Evolutionary conservation across 2,797 vertebrate genomes (phyloP).

Genomic region (Prionace glauca): DNA sequence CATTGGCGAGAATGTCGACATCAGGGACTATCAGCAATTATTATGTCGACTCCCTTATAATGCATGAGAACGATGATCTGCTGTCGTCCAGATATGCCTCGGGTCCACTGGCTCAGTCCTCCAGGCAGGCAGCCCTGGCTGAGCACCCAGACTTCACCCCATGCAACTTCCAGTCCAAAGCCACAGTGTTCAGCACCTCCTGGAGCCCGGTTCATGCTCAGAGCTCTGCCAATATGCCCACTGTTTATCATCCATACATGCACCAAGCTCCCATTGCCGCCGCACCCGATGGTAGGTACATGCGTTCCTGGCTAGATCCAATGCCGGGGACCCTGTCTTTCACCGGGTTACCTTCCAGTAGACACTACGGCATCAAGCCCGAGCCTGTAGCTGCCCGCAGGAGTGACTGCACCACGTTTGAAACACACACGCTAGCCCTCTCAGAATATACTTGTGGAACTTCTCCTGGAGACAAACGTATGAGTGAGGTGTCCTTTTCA

Average conservation of each 20-base stretch:
- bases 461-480: conserved; percentile 71
- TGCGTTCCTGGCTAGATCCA: conserved; percentile 90
- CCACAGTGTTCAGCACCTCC: conserved; percentile 80
- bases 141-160: conserved; percentile 87
- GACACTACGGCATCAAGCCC: conserved; percentile 90
- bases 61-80: conserved; percentile 81
- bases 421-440: conserved; percentile 81
- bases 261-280: conserved; percentile 74
- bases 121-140: conserved; percentile 69
- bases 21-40: conserved; percentile 82
- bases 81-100: conserved; percentile 75
- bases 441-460: conserved; percentile 81
- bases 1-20: conserved; percentile 69
- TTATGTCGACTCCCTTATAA: conserved; percentile 83
- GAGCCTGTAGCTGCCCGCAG: conserved; percentile 78
- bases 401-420: conserved; percentile 84
- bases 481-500: conserved; percentile 67
- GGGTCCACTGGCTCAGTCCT: conserved; percentile 70
- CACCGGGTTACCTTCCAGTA: conserved; percentile 81
- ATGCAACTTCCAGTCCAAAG: conserved; percentile 85
- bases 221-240: conserved; percentile 63
- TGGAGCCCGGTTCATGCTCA: conserved; percentile 80
- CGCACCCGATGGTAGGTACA: conserved; percentile 85
- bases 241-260: conserved; percentile 79
- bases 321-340: conserved; percentile 82